Evolutionary conservation across 2,113 vertebrate species (phyloP).

Genomic region (Protobothrops flavoviridis): DNA sequence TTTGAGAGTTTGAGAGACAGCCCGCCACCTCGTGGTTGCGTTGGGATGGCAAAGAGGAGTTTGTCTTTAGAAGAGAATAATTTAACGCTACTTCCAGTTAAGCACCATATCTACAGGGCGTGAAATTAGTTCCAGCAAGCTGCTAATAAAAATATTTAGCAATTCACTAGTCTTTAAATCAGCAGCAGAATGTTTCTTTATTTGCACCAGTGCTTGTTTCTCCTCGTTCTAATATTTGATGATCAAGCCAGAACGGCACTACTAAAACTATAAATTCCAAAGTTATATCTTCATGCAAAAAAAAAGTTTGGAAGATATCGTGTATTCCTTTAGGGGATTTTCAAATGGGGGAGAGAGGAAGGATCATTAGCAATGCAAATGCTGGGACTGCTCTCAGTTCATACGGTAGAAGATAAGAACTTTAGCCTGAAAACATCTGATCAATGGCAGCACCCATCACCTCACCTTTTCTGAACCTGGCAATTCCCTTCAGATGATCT

Average conservation of each 20-base stretch:
- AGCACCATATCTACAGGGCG: conserved; percentile 76
- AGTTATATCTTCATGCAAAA: conserved; percentile 34
- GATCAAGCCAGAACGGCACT: conserved; percentile 57
- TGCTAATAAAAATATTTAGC: conserved; percentile 85
- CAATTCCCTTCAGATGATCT: not conserved
- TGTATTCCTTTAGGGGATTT: not conserved
- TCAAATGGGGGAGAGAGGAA: too few relatives aligned
- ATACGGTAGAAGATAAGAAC: not conserved
- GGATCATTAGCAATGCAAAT: not conserved
- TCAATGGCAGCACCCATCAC: not conserved
- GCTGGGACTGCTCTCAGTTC: not conserved
- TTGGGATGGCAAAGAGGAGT: conserved; percentile 17
- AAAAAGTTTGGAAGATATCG: not conserved
- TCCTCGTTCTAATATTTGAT: conserved; percentile 67
- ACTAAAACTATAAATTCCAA: conserved; percentile 45
- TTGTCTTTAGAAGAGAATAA: conserved; percentile 69
- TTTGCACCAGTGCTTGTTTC: conserved; percentile 69
- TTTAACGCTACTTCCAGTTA: conserved; percentile 80
- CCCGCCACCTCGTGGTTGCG: conserved; percentile 40
- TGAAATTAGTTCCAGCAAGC: conserved; percentile 86
- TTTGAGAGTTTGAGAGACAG: not conserved
- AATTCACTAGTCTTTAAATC: conserved; percentile 78
- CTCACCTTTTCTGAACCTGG: not conserved
- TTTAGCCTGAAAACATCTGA: not conserved
- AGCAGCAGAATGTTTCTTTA: conserved; percentile 69